Conservation (phyloP, 2,113 vertebrate genomes). For the Phylloscopus trochilus region DNA sequence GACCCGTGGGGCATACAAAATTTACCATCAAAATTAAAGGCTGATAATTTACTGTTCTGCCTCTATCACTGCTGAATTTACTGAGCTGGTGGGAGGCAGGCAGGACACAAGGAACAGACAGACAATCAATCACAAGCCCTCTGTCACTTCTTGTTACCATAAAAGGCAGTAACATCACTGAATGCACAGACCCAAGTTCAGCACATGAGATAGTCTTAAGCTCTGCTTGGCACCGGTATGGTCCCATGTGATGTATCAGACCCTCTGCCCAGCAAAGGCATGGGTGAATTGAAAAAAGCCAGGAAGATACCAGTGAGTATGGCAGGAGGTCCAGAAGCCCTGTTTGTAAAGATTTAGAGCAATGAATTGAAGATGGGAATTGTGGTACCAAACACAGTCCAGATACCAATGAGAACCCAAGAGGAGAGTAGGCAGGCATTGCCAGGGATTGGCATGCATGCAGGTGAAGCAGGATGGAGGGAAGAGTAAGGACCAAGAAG, state of each 20-base stretch:
- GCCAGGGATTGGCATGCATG: not conserved
- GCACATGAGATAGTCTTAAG: not conserved
- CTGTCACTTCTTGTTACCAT: not conserved
- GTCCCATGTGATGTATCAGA: not conserved
- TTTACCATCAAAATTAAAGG: not conserved
- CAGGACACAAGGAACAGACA: not conserved
- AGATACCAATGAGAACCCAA: not conserved
- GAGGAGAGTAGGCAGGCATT: not conserved
- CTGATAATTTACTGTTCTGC: not conserved
- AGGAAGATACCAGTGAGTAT: not conserved
- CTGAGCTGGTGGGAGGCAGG: not conserved
- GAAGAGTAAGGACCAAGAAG: not conserved
- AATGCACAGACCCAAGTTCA: not conserved
- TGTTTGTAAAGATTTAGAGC: not conserved
- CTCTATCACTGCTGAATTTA: not conserved
- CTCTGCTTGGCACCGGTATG: not conserved
- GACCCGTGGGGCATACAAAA: not conserved
- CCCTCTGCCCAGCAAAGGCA: not conserved
- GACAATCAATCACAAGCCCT: not conserved
- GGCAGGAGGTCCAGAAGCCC: not conserved
- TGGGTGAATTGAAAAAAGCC: not conserved
- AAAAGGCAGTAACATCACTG: not conserved
- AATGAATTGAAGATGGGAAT: not conserved
- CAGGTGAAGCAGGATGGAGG: not conserved
- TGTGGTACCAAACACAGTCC: not conserved